Evolutionary conservation across 2,888 invertebrate genomes (phyloP).

Genomic region (Ctena decussata): DNA sequence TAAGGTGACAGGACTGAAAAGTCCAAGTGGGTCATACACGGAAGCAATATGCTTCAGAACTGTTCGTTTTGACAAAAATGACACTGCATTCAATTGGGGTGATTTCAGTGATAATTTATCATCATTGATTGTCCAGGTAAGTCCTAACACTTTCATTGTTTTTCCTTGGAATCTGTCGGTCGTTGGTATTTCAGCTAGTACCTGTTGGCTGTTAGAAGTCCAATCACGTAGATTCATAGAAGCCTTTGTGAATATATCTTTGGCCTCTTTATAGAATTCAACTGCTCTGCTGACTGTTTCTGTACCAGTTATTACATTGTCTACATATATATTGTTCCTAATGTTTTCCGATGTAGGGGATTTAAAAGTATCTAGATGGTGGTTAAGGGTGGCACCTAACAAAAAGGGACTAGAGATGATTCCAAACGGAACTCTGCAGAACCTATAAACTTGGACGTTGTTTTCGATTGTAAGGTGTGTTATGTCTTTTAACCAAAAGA

Average conservation of each 20-base stretch:
- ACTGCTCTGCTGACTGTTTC: background rate
- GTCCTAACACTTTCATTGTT: background rate
- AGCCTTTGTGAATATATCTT: conserved; percentile 10
- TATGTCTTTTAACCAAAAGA: too few relatives aligned
- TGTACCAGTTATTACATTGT: conserved; percentile 4
- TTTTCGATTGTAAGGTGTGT: background rate
- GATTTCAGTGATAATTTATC: background rate
- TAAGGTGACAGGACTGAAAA: conserved; percentile 12
- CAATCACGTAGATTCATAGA: conserved; percentile 26
- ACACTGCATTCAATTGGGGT: too few relatives aligned
- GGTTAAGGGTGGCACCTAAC: conserved; percentile 7
- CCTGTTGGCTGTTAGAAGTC: conserved; percentile 13
- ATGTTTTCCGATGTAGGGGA: background rate
- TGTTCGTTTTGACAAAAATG: too few relatives aligned
- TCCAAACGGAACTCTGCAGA: conserved; percentile 22
- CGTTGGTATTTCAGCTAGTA: background rate
- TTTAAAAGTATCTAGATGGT: background rate
- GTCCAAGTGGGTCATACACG: background rate
- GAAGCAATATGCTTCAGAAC: background rate
- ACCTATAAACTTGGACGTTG: conserved; percentile 12
- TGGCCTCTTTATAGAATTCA: background rate
- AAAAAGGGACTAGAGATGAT: conserved; percentile 20
- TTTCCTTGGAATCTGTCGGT: background rate
- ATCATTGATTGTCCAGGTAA: conserved; percentile 5
- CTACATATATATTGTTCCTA: conserved; percentile 17